Evolutionary conservation across 2,888 invertebrate genomes (phyloP).

Genomic region (Andrena camellia): DNA sequence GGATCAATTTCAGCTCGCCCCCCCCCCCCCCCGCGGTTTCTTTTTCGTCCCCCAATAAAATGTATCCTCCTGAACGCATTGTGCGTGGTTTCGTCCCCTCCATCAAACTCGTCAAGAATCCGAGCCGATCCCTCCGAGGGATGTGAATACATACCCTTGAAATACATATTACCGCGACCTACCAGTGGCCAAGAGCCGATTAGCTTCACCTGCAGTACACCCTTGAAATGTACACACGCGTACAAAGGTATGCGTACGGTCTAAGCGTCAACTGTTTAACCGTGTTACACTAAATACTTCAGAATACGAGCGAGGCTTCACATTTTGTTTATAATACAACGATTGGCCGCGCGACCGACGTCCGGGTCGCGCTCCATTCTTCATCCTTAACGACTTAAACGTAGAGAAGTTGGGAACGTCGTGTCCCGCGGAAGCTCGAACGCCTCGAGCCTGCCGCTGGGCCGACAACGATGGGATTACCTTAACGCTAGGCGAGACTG

Average conservation of each 20-base stretch:
- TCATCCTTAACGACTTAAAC: slow-evolving; percentile 15
- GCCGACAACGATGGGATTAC: slow-evolving; percentile 1
- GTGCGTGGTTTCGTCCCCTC: too few species aligned
- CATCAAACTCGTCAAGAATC: not conserved
- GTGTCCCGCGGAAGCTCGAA: not conserved
- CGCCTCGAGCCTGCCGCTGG: not conserved
- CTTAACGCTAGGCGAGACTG: slow-evolving; percentile 37
- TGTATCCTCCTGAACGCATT: too few species aligned
- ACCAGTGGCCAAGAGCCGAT: not conserved
- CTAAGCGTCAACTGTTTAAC: slow-evolving; percentile 73
- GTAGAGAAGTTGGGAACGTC: not conserved
- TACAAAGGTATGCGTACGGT: slow-evolving; percentile 56
- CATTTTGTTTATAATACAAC: slow-evolving; percentile 53
- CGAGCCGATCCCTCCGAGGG: not conserved
- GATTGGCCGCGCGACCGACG: not conserved
- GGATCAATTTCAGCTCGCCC: too few species aligned
- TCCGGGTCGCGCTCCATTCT: slow-evolving; percentile 11
- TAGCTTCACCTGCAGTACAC: not conserved
- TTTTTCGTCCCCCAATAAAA: too few species aligned
- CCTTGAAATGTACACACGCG: slow-evolving; percentile 13
- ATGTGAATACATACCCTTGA: not conserved
- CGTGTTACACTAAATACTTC: slow-evolving; percentile 77
- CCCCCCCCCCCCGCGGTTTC: too few species aligned
- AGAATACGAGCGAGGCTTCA: slow-evolving; percentile 82
- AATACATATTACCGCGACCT: not conserved